These are phyloP conservation scores for Acrossocheilus fasciatus DNA, from an alignment of 2,797 vertebrate species.

Conservation along the genomic window DNA sequence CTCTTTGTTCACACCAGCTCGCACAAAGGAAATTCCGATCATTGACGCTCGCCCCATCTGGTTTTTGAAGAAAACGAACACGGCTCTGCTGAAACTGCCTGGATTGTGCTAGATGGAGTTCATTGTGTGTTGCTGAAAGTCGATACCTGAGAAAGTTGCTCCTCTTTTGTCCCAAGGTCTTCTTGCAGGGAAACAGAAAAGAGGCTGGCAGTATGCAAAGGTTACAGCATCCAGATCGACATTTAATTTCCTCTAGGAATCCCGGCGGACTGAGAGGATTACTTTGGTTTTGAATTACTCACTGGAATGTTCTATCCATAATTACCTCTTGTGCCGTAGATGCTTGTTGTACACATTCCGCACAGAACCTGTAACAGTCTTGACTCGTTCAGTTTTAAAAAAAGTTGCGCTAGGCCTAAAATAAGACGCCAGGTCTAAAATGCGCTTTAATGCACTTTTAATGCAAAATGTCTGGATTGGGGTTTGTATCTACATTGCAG, in stretches of 20 bases:
- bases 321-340: constrained; percentile 30
- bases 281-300: constrained; percentile 18
- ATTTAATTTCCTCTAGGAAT: constrained; percentile 51
- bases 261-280: constrained; percentile 49
- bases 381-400: background rate
- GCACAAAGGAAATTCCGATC: constrained; percentile 57
- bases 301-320: constrained; percentile 39
- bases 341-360: constrained; percentile 23
- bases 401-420: background rate
- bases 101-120: constrained; percentile 55
- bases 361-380: background rate
- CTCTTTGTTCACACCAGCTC: constrained; percentile 58
- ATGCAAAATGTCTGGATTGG: constrained; percentile 26
- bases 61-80: constrained; percentile 53
- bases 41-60: constrained; percentile 45
- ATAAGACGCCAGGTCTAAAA: constrained; percentile 40
- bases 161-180: constrained; percentile 44
- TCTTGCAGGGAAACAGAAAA: constrained; percentile 42
- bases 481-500: constrained; percentile 60
- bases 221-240: constrained; percentile 47
- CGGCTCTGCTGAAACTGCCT: constrained; percentile 20
- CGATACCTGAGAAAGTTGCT: constrained; percentile 62
- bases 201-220: constrained; percentile 44
- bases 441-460: constrained; percentile 51
- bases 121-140: constrained; percentile 62